Conservation (phyloP, 2,888 invertebrate genomes). For the Platycheirus rosarum region DNA sequence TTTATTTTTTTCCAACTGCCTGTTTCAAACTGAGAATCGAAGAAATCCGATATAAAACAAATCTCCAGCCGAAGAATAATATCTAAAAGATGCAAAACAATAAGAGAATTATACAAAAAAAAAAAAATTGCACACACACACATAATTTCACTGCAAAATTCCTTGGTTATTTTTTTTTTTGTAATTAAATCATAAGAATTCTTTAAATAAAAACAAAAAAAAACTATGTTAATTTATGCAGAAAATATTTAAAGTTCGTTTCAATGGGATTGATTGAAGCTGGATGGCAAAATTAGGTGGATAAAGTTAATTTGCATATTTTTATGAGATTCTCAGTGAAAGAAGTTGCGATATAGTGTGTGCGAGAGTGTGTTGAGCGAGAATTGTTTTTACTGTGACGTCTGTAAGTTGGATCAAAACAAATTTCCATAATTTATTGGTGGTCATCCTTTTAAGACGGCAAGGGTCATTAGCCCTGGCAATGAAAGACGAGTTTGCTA, state of each 20-base stretch:
- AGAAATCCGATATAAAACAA: constrained; percentile 33
- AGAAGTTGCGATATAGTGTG: too few species aligned
- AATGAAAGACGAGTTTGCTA: too few species aligned
- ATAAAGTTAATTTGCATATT: too few species aligned
- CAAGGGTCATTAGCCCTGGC: too few species aligned
- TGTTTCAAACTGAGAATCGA: constrained; percentile 34
- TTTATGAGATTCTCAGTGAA: too few species aligned
- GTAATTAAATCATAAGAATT: constrained; percentile 73
- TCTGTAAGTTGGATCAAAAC: too few species aligned
- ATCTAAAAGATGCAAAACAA: constrained; percentile 43
- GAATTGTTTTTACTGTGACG: too few species aligned
- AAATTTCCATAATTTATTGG: too few species aligned
- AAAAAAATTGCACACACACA: constrained; percentile 55
- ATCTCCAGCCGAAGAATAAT: constrained; percentile 26
- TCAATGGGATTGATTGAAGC: not conserved
- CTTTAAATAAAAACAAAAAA: constrained; percentile 67
- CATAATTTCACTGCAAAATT: constrained; percentile 63
- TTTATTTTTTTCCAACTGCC: not conserved
- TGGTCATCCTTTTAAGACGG: too few species aligned
- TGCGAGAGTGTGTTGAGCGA: too few species aligned
- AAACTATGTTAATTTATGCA: constrained; percentile 73
- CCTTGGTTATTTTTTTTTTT: constrained; percentile 70
- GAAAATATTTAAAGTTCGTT: constrained; percentile 35
- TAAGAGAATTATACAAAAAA: constrained; percentile 7
- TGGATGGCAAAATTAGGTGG: too few species aligned